Base-by-base conservation (phyloP, 2,797 vertebrate genomes). In the Catamblyrhynchus diadema region DNA sequence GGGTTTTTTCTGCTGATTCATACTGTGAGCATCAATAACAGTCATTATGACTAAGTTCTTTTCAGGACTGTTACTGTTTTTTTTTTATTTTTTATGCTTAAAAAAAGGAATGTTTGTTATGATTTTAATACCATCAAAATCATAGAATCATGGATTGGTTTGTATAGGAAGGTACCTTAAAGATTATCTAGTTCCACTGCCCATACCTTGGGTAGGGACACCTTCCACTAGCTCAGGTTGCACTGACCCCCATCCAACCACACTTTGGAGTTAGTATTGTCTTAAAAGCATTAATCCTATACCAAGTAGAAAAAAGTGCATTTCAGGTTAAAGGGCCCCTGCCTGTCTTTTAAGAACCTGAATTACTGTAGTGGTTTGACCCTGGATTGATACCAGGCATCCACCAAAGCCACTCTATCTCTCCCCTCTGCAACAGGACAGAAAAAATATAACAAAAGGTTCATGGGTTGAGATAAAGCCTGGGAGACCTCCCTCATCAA, bases 351-450 rank as follows among this genome's bases (percentile, higher is more conserved):
- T 60, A 60, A 56, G 81, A 44, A 44, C 2, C 16, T 53, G 8
- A 90, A 71, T 20, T 67, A 28, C 23, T n/a, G 13, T 45, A 30
- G 7, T 53, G 16, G 8, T 2, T 45, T 16, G 4, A 37, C 12
- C 14, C 4, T 28, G 12, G 7, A 2, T n/a, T 14, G 16, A 50
- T 59, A 27, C 23, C 19, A 75, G 37, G 27, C 19, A 75, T 20
- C 6, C 39, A 75, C 7, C 16, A 45, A 53, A 53, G 10, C 10
- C 0, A 0, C 13, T 51, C 9, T 24, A 8, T 28, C 39, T 9
- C 2, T 45, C 10, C 13, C 8, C 7, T 11, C 20, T 67, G 28
- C 24, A 45, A n/a, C 4, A 4, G 24, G 7, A 60, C 28, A 14
- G 2, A 5, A 5, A 33, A 67, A 45, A 45, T 45, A 12, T 3